These are phyloP conservation scores for Cremastinae sp. DNA, from an alignment of 2,888 invertebrate species.

Conservation along the genomic window DNA sequence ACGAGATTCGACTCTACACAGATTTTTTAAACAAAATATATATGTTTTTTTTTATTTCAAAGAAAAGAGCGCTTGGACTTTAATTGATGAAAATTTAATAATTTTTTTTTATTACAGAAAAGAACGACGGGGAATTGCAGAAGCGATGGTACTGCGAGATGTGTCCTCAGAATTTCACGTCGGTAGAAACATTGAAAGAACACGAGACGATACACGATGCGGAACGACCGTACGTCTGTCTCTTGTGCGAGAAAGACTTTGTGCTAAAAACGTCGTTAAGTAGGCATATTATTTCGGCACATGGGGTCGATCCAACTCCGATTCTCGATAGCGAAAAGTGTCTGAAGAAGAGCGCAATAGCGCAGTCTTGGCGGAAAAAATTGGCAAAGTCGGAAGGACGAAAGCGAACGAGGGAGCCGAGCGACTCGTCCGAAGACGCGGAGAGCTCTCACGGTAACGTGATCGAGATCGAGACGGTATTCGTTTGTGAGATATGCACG, in stretches of 20 bases:
- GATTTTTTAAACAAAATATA: neutral
- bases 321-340: slow-evolving; percentile 76
- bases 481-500: slow-evolving; percentile 81
- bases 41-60: slow-evolving; percentile 8
- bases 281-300: slow-evolving; percentile 82
- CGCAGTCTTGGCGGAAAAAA: slow-evolving; percentile 67
- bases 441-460: slow-evolving; percentile 75
- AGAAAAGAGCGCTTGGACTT: no score
- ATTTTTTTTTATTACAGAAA: slow-evolving; percentile 27
- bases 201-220: slow-evolving; percentile 75
- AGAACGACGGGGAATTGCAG: slow-evolving; percentile 66
- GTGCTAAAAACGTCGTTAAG: slow-evolving; percentile 80
- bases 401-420: slow-evolving; percentile 68
- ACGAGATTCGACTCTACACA: slow-evolving; percentile 58
- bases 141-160: slow-evolving; percentile 77
- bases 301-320: slow-evolving; percentile 81
- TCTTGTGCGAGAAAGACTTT: slow-evolving; percentile 82
- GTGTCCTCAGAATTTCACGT: slow-evolving; percentile 74
- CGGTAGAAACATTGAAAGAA: slow-evolving; percentile 73
- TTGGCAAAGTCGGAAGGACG: slow-evolving; percentile 64
- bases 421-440: slow-evolving; percentile 70
- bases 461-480: slow-evolving; percentile 80
- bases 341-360: slow-evolving; percentile 69
- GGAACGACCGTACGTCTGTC: slow-evolving; percentile 80
- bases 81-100: no score